These are phyloP conservation scores for Abrostola tripartita DNA, from an alignment of 2,888 invertebrate species.

Conservation along the genomic window DNA sequence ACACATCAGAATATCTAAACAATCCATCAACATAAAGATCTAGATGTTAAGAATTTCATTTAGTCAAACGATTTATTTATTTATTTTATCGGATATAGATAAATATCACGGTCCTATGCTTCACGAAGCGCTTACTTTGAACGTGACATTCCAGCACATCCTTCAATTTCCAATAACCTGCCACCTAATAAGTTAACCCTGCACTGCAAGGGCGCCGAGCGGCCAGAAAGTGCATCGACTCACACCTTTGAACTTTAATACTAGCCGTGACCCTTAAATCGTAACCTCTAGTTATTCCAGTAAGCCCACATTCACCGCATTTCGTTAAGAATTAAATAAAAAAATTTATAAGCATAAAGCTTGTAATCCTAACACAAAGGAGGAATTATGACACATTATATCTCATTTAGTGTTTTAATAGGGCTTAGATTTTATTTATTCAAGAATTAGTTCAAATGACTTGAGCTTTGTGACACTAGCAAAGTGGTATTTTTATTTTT, in stretches of 20 bases:
- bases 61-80: not conserved
- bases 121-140: constrained; percentile 2
- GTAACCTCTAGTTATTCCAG: not conserved
- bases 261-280: constrained; percentile 14
- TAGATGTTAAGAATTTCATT: too few relatives aligned
- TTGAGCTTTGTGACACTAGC: too few relatives aligned
- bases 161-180: constrained; percentile 15
- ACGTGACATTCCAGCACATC: constrained; percentile 12
- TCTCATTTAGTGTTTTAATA: too few relatives aligned
- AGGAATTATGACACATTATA: too few relatives aligned
- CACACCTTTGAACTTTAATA: constrained; percentile 37
- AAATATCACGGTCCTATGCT: not conserved
- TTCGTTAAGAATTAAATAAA: not conserved
- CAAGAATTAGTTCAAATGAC: too few relatives aligned
- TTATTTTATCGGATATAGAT: not conserved
- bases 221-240: constrained; percentile 14
- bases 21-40: too few relatives aligned
- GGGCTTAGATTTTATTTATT: too few relatives aligned
- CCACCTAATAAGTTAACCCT: constrained; percentile 25
- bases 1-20: too few relatives aligned
- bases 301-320: not conserved
- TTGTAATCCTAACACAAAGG: too few relatives aligned
- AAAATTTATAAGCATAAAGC: too few relatives aligned
- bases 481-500: too few relatives aligned
- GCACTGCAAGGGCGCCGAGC: not conserved